These are phyloP conservation scores for human (Homo sapiens) DNA, from an alignment of 2,113 vertebrate genomes.

Conservation along the genomic window GRCh38 chr5:119964001-119964500, in stretches of 20 bases:
- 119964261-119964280: background rate
- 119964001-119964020: background rate
- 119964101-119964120: background rate
- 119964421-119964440: slow-evolving; percentile 3
- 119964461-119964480: background rate
- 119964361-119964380: background rate
- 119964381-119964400: background rate
- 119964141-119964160: background rate
- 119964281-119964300: background rate
- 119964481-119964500: background rate
- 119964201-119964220: background rate
- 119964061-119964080: background rate
- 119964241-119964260: background rate
- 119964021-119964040: background rate
- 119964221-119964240: background rate
- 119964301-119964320: background rate
- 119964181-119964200: background rate
- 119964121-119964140: background rate
- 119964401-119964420: background rate
- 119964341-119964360: background rate
- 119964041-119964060: background rate
- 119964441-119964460: slow-evolving; percentile 17
- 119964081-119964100: background rate
- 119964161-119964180: background rate
- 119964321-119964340: background rate